Evolutionary conservation across 2,888 invertebrate species (phyloP).

Genomic region (Microctonus hyperodae): DNA sequence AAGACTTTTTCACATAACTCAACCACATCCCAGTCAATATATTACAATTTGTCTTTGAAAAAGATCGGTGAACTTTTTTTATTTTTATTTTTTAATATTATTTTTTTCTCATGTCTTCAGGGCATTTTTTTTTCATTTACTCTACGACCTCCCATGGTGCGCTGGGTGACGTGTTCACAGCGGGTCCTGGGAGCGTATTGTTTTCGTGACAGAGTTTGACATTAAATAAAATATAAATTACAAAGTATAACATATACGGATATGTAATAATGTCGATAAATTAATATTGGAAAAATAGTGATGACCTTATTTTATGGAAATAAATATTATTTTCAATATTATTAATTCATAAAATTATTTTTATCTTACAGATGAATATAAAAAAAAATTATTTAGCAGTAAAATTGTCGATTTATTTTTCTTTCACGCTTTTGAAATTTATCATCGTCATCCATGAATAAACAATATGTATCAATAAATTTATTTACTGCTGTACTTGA

Average conservation of each 20-base stretch:
- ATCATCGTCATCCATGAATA: not conserved
- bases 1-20: slow-evolving; percentile 35
- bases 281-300: slow-evolving; percentile 30
- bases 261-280: slow-evolving; percentile 5
- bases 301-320: slow-evolving; percentile 16
- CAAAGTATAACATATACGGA: not conserved
- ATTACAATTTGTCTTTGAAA: slow-evolving; percentile 55
- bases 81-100: not conserved
- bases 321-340: not conserved
- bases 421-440: not conserved
- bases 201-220: slow-evolving; percentile 14
- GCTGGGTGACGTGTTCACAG: slow-evolving; percentile 32
- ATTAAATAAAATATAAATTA: slow-evolving; percentile 2
- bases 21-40: slow-evolving; percentile 45
- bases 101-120: not conserved
- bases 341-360: too few relatives aligned
- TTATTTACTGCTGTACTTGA: not conserved
- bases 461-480: not conserved
- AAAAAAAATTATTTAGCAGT: too few relatives aligned
- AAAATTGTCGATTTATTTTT: not conserved
- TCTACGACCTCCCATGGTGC: slow-evolving; percentile 46
- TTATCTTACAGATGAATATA: too few relatives aligned
- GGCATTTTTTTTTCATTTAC: slow-evolving; percentile 16
- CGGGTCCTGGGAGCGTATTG: slow-evolving; percentile 33
- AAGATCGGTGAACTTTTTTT: slow-evolving; percentile 38